A percentile compares a stretch with the other conserved stretches of the same genome.
Conservation (phyloP, 2,888 invertebrate species). For the Hemaris fuciformis region DNA sequence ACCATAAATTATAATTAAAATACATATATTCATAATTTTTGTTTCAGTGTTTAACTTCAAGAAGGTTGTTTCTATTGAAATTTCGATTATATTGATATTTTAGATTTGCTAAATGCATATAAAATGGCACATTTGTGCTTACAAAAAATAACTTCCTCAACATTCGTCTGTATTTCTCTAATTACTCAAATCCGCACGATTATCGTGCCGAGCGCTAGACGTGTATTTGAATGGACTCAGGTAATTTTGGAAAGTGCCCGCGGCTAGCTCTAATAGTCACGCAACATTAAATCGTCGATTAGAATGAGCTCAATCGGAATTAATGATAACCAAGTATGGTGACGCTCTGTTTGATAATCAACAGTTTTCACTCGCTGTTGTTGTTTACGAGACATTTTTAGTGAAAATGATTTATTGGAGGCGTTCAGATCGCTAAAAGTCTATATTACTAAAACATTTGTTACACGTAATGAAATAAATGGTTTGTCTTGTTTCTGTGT, state of each 20-base stretch:
- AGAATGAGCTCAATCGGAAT: slow-evolving; percentile 46
- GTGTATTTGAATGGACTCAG: slow-evolving; percentile 19
- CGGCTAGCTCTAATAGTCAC: slow-evolving; percentile 47
- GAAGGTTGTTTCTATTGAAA: too few relatives aligned
- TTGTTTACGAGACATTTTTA: too few relatives aligned
- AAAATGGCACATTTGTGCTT: too few relatives aligned
- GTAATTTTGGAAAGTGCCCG: slow-evolving; percentile 62
- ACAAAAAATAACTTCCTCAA: neutral
- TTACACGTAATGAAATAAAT: too few relatives aligned
- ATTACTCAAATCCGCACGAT: neutral
- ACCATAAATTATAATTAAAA: too few relatives aligned
- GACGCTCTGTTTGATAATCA: neutral
- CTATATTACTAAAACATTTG: neutral
- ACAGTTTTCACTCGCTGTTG: slow-evolving; percentile 1
- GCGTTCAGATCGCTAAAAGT: neutral
- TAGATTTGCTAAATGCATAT: too few relatives aligned
- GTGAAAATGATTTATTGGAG: neutral
- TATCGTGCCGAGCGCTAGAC: neutral
- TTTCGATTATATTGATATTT: too few relatives aligned
- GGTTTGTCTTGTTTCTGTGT: neutral
- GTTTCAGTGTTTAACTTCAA: too few relatives aligned
- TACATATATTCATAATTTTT: too few relatives aligned
- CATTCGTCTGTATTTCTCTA: neutral
- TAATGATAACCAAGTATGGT: slow-evolving; percentile 32
- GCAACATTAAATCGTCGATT: slow-evolving; percentile 53